phyloP scores from a whole-genome alignment of 2,113 vertebrate species.

The Candoia aspera region DNA sequence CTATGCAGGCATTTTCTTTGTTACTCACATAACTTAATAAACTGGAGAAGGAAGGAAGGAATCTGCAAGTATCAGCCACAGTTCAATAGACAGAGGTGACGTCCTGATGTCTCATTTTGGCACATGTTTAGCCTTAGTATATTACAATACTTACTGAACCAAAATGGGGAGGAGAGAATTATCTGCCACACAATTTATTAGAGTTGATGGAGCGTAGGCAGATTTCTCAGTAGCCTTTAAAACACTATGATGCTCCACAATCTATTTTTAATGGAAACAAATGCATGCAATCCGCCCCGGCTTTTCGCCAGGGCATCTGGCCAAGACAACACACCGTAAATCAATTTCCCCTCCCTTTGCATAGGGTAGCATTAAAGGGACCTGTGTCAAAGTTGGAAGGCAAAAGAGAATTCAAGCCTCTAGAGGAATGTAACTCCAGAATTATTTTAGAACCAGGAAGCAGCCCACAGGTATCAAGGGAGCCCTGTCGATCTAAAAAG shows the following conservation, averaged over 20 bases:
- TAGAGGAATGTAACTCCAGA: background rate
- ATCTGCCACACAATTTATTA: slow-evolving; percentile 49
- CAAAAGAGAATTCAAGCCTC: background rate
- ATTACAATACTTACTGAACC: slow-evolving; percentile 44
- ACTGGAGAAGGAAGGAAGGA: background rate
- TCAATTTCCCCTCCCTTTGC: slow-evolving; percentile 21
- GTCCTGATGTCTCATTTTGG: slow-evolving; percentile 1
- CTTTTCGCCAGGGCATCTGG: slow-evolving; percentile 36
- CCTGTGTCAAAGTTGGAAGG: background rate
- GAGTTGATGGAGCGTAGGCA: slow-evolving; percentile 59
- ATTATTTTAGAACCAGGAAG: background rate
- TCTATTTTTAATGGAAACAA: slow-evolving; percentile 45
- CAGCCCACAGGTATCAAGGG: background rate
- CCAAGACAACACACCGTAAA: background rate
- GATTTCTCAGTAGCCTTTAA: slow-evolving; percentile 53
- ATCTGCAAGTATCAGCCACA: background rate
- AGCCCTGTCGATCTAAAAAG: background rate
- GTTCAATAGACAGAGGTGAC: background rate
- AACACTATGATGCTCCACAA: slow-evolving; percentile 42
- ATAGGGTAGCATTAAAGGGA: slow-evolving; percentile 4
- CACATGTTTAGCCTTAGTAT: slow-evolving; percentile 25
- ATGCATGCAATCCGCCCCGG: slow-evolving; percentile 22
- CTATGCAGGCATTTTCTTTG: background rate
- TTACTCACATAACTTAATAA: background rate
- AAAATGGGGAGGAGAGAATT: slow-evolving; percentile 36